Conservation (phyloP, 1,140 invertebrate species). For the Paraescarpia echinospica region DNA sequence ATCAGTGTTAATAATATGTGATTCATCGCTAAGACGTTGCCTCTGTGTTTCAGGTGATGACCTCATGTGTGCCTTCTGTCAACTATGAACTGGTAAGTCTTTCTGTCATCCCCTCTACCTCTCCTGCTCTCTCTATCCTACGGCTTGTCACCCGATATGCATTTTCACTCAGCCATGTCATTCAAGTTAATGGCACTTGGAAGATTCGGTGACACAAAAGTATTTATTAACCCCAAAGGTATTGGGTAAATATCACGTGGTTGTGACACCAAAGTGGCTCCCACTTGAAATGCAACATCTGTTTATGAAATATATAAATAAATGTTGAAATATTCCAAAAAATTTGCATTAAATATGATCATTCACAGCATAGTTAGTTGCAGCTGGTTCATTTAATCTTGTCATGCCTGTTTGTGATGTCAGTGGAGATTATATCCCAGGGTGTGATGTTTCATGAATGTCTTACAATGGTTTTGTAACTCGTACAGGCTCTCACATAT, state of each 20-base stretch:
- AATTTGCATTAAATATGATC: too few species aligned
- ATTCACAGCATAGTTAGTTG: too few species aligned
- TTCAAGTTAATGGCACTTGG: not conserved
- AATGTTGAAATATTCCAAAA: too few species aligned
- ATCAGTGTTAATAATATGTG: too few species aligned
- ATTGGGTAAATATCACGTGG: not conserved
- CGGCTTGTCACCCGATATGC: not conserved
- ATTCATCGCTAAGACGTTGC: not conserved
- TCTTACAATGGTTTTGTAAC: too few species aligned
- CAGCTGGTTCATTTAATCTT: too few species aligned
- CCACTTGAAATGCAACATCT: too few species aligned
- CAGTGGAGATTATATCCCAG: too few species aligned
- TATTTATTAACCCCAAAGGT: not conserved
- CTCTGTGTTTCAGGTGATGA: conserved; percentile 14
- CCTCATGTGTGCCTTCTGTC: conserved; percentile 12
- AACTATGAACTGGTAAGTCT: conserved; percentile 18
- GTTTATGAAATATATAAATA: too few species aligned
- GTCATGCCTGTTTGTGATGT: too few species aligned
- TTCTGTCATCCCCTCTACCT: not conserved
- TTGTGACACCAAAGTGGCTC: not conserved
- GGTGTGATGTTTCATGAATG: too few species aligned
- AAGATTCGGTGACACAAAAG: not conserved
- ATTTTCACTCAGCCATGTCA: not conserved
- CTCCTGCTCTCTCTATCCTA: not conserved
- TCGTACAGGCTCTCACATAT: too few species aligned